Evolutionary conservation across 2,888 invertebrate species (phyloP).

Genomic region (Limnephilus marmoratus): DNA sequence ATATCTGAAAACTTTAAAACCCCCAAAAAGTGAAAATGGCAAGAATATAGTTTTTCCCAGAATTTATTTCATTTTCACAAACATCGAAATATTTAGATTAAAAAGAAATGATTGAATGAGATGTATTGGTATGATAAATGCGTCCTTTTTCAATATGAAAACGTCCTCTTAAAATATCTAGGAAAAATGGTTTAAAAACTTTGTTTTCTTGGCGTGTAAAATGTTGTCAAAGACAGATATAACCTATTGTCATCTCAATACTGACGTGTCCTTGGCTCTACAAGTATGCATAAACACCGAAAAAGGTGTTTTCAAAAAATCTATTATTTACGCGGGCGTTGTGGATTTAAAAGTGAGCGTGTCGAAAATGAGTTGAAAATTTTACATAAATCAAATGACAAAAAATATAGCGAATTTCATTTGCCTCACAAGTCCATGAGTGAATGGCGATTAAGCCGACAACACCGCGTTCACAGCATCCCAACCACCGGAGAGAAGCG

Average conservation of each 20-base stretch:
- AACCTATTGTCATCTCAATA: neutral
- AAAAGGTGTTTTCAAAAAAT: neutral
- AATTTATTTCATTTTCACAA: neutral
- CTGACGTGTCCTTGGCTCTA: neutral
- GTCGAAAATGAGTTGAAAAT: neutral
- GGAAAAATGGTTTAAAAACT: no score
- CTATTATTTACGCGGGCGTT: neutral
- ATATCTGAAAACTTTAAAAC: no score
- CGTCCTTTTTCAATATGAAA: neutral
- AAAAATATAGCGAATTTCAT: conserved; percentile 46
- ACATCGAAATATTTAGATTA: neutral
- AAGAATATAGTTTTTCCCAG: neutral
- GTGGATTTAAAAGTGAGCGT: neutral
- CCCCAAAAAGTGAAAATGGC: neutral
- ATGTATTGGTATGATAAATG: neutral
- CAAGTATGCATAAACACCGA: neutral
- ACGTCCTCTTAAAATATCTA: neutral
- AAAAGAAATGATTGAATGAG: neutral
- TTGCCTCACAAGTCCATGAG: conserved; percentile 17
- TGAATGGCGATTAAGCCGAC: conserved; percentile 54
- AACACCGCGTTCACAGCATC: conserved; percentile 9
- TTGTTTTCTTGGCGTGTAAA: neutral
- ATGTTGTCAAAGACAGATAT: neutral
- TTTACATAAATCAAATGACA: neutral
- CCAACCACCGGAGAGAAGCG: neutral